phyloP scores from a whole-genome alignment of 1,140 invertebrate species.

The Epicauta chinensis region DNA sequence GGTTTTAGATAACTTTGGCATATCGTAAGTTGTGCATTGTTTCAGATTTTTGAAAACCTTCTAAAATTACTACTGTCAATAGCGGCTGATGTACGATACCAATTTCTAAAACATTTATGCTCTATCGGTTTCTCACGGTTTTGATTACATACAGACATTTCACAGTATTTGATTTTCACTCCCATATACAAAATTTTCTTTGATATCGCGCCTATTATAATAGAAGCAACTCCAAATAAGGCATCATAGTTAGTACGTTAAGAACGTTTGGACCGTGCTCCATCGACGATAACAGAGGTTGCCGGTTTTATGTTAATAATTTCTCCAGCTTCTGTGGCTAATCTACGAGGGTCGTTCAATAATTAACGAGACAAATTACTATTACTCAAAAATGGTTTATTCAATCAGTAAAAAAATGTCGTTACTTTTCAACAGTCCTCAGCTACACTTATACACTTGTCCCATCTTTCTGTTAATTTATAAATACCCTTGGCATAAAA shows the following conservation, averaged over 20 bases:
- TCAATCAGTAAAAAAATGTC: too few relatives aligned
- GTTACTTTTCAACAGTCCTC: too few relatives aligned
- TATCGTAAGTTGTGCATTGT: background rate
- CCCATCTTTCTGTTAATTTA: too few relatives aligned
- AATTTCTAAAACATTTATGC: constrained; percentile 3
- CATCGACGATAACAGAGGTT: constrained; percentile 15
- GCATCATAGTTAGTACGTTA: constrained; percentile 29
- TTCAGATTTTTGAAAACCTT: background rate
- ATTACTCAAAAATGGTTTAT: too few relatives aligned
- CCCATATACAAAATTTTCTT: constrained; percentile 36
- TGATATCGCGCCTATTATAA: constrained; percentile 36
- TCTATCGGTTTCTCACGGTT: background rate
- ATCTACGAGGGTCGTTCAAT: too few relatives aligned
- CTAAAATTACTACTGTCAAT: background rate
- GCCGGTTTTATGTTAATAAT: background rate
- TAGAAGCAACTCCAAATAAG: constrained; percentile 27
- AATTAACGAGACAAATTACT: too few relatives aligned
- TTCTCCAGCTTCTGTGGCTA: constrained; percentile 20
- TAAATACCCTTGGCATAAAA: too few relatives aligned
- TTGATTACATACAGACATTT: constrained; percentile 32
- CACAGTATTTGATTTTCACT: constrained; percentile 35
- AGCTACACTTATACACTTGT: too few relatives aligned
- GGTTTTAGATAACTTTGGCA: constrained; percentile 5
- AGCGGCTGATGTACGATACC: background rate
- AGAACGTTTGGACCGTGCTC: constrained; percentile 29